A percentile compares a stretch with the other conserved stretches of the same genome.
These are phyloP conservation scores for Rhinella marina DNA, from an alignment of 2,797 vertebrate species.

Conservation along the genomic window DNA sequence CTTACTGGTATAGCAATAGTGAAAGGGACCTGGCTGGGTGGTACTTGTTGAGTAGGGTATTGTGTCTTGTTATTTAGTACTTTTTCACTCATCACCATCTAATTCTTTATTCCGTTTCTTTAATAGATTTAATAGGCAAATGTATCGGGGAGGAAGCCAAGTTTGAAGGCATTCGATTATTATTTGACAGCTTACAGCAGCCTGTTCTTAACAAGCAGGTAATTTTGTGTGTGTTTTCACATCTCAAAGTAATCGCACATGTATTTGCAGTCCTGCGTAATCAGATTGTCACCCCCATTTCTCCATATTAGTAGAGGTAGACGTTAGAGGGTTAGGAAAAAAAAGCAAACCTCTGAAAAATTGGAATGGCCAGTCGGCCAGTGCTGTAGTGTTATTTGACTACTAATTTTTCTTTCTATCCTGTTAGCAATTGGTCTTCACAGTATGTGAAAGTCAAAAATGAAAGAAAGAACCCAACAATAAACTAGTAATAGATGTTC, in stretches of 20 bases:
- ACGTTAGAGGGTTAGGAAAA: too few species aligned
- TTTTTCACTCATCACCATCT: background rate
- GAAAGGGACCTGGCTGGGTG: too few species aligned
- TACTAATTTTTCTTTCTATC: too few species aligned
- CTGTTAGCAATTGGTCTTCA: too few species aligned
- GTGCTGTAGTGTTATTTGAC: background rate
- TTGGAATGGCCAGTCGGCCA: background rate
- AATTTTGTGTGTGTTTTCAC: background rate
- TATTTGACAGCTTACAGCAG: constrained; percentile 91
- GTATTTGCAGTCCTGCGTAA: background rate
- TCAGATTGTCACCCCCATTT: background rate
- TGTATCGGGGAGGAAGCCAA: constrained; percentile 89
- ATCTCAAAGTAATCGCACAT: background rate
- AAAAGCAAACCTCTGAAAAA: too few species aligned
- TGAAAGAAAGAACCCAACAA: too few species aligned
- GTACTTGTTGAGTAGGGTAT: too few species aligned
- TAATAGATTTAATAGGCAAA: constrained; percentile 83
- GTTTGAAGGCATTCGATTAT: constrained; percentile 84
- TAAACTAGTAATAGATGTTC: too few species aligned
- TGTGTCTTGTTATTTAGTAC: background rate
- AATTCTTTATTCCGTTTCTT: background rate
- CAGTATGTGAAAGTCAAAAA: too few species aligned
- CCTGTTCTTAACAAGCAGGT: constrained; percentile 98
- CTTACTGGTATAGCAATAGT: too few species aligned
- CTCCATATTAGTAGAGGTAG: background rate